Conservation (phyloP, 53 echinoderm and acorn worm species). For the Stichopus horrens region DNA sequence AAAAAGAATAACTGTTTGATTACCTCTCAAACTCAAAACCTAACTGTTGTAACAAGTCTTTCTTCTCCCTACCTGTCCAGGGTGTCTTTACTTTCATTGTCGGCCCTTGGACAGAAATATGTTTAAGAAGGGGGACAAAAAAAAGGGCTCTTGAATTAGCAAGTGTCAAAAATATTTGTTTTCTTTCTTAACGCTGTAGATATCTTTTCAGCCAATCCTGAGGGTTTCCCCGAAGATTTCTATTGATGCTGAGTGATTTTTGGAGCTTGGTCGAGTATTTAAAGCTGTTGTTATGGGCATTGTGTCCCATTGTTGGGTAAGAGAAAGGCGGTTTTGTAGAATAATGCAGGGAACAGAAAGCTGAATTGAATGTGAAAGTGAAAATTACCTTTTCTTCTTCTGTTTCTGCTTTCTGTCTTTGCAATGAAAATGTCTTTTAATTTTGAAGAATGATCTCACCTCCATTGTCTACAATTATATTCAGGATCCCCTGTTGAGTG, state of each 20-base stretch:
- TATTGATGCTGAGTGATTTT: background rate
- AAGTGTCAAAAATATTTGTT: background rate
- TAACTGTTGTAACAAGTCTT: background rate
- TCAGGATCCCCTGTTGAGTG: too few species aligned
- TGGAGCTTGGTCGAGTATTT: background rate
- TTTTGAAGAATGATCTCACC: too few species aligned
- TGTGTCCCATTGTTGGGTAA: background rate
- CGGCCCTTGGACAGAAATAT: background rate
- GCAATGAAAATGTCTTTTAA: background rate
- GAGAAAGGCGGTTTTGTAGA: background rate
- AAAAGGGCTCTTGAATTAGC: background rate
- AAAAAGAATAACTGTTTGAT: background rate
- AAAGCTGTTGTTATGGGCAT: background rate
- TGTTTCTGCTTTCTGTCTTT: background rate
- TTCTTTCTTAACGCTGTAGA: background rate
- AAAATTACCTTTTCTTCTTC: background rate
- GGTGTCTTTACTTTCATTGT: background rate
- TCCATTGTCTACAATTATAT: too few species aligned
- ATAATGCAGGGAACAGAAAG: background rate
- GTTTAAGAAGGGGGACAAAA: background rate
- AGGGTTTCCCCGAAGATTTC: background rate
- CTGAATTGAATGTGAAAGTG: conserved; percentile 5
- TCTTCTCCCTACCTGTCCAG: background rate
- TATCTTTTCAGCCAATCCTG: background rate
- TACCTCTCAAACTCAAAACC: too few species aligned